Evolutionary conservation across 2,113 vertebrate genomes (phyloP).

Genomic region (Halichoeres trimaculatus): DNA sequence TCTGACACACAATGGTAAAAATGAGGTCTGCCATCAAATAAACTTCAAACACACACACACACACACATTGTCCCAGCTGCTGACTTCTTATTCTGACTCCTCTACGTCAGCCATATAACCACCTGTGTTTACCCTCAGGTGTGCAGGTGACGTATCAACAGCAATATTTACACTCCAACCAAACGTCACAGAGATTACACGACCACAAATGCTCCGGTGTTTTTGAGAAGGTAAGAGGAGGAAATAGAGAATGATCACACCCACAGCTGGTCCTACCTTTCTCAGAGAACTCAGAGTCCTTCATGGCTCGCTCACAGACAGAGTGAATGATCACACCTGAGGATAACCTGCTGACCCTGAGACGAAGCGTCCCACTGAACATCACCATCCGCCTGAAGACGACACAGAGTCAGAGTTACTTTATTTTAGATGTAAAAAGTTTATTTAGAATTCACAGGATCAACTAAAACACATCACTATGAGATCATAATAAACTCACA

Average conservation of each 20-base stretch:
- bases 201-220: background rate
- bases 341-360: constrained; percentile 48
- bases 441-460: too few relatives aligned
- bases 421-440: too few relatives aligned
- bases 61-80: too few relatives aligned
- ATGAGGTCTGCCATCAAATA: too few relatives aligned
- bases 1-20: too few relatives aligned
- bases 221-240: background rate
- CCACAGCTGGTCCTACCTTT: constrained; percentile 65
- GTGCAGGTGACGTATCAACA: background rate
- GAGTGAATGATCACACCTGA: constrained; percentile 20
- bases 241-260: background rate
- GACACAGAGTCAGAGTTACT: background rate
- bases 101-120: too few relatives aligned
- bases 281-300: constrained; percentile 57
- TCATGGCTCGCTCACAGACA: constrained; percentile 52
- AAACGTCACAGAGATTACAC: too few relatives aligned
- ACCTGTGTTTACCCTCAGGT: background rate
- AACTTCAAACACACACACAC: too few relatives aligned
- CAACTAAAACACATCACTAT: too few relatives aligned
- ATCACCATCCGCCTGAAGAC: constrained; percentile 60
- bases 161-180: background rate
- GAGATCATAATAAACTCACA: too few relatives aligned
- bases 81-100: too few relatives aligned
- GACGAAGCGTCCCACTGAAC: constrained; percentile 26